A percentile compares a stretch with the other conserved stretches of the same genome.
phyloP scores from a whole-genome alignment of 2,797 vertebrate species.

The Psittacula echo region DNA sequence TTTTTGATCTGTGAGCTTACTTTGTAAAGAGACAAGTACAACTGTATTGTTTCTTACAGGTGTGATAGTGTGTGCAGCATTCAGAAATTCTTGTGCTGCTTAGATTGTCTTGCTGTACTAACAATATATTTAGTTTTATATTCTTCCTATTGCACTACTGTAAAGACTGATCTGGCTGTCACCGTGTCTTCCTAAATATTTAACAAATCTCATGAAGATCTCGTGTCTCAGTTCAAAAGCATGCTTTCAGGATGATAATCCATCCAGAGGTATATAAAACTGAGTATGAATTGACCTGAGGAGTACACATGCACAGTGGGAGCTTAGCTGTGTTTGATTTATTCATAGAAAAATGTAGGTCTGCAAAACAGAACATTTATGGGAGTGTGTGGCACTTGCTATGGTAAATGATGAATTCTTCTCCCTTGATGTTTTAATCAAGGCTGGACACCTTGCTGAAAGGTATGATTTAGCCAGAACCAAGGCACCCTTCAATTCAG shows the following conservation, averaged over 20 bases:
- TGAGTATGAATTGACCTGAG: not conserved
- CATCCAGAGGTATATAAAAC: not conserved
- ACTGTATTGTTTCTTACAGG: not conserved
- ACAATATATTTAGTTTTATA: not conserved
- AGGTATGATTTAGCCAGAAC: not conserved
- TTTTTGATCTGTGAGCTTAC: not conserved
- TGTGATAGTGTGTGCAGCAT: not conserved
- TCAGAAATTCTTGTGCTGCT: not conserved
- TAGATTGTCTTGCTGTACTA: not conserved
- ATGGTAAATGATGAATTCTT: not conserved
- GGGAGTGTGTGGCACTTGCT: not conserved
- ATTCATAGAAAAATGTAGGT: not conserved
- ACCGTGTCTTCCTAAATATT: not conserved
- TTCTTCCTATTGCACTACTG: not conserved
- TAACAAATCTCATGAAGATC: not conserved
- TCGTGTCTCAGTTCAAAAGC: not conserved
- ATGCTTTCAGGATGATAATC: not conserved
- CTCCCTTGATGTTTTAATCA: not conserved
- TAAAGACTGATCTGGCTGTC: not conserved
- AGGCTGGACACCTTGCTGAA: not conserved
- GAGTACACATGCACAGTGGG: not conserved
- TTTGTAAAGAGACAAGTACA: not conserved
- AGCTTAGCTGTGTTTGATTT: not conserved
- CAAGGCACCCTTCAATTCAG: not conserved
- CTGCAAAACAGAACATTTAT: not conserved